A percentile compares a stretch with the other conserved stretches of the same genome.
Evolutionary conservation across 2,888 invertebrate genomes (phyloP).

Genomic region (Tromatobia lineatoria): DNA sequence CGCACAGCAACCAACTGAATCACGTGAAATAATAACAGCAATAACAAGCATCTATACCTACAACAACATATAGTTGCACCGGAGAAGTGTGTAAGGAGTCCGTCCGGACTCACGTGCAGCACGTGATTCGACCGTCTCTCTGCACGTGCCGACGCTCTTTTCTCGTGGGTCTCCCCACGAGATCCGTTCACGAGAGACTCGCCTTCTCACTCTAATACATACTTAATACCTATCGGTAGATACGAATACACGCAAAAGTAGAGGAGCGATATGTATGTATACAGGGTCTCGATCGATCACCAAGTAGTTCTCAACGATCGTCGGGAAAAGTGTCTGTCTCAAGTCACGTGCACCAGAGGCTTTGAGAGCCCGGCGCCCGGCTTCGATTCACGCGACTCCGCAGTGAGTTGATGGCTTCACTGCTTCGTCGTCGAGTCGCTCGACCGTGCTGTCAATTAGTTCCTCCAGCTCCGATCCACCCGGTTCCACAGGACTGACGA

Average conservation of each 20-base stretch:
- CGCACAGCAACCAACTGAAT: constrained; percentile 12
- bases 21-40: constrained; percentile 23
- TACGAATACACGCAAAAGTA: constrained; percentile 32
- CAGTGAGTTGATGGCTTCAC: constrained; percentile 23
- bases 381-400: constrained; percentile 77
- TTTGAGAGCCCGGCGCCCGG: constrained; percentile 67
- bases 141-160: constrained; percentile 75
- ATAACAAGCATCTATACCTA: constrained; percentile 18
- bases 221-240: constrained; percentile 28
- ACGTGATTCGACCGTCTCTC: constrained; percentile 80
- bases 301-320: constrained; percentile 39
- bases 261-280: constrained; percentile 27
- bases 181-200: constrained; percentile 42
- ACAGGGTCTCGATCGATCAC: constrained; percentile 26
- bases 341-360: constrained; percentile 66
- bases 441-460: constrained; percentile 65
- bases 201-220: constrained; percentile 42
- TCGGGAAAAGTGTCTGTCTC: constrained; percentile 60
- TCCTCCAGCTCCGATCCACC: constrained; percentile 57
- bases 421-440: constrained; percentile 44
- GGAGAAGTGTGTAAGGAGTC: constrained; percentile 55
- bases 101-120: constrained; percentile 80
- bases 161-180: constrained; percentile 35
- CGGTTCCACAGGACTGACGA: constrained; percentile 54
- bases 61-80: constrained; percentile 7